These are phyloP conservation scores for Cygnus buccinator DNA, from an alignment of 2,113 vertebrate species.

Conservation along the genomic window DNA sequence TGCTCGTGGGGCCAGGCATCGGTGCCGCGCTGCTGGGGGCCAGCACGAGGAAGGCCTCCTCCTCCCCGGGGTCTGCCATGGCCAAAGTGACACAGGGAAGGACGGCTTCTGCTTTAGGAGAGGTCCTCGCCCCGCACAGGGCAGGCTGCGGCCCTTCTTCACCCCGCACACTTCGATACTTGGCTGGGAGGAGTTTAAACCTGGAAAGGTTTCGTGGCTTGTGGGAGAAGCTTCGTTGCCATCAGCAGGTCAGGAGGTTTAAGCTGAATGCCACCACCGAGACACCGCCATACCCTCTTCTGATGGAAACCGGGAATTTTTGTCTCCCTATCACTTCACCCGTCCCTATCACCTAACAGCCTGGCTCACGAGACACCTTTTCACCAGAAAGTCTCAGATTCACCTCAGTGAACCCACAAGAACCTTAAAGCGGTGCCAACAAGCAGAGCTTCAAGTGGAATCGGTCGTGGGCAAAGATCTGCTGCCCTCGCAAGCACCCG, in stretches of 20 bases:
- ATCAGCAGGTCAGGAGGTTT: neutral
- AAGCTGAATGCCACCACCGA: neutral
- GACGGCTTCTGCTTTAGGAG: neutral
- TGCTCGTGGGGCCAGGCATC: rapidly evolving
- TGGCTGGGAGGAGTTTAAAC: neutral
- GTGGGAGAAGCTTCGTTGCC: rapidly evolving
- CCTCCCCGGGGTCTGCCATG: neutral
- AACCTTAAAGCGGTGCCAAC: neutral
- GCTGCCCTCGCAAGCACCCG: too few species aligned
- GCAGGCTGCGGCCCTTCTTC: rapidly evolving
- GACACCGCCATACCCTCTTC: rapidly evolving
- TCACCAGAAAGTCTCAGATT: neutral
- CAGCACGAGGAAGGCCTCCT: neutral
- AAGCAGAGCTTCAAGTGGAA: rapidly evolving
- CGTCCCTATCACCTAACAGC: neutral
- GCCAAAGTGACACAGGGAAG: rapidly evolving
- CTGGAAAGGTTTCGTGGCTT: neutral
- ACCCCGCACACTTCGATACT: neutral
- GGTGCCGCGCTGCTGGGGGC: neutral
- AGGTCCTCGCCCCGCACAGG: neutral
- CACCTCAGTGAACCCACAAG: rapidly evolving
- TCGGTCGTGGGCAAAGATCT: neutral
- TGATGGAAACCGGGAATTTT: neutral
- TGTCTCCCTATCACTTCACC: neutral
- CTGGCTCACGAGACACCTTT: neutral